Conservation (phyloP, 2,113 vertebrate genomes). For the Cervus canadensis region DNA sequence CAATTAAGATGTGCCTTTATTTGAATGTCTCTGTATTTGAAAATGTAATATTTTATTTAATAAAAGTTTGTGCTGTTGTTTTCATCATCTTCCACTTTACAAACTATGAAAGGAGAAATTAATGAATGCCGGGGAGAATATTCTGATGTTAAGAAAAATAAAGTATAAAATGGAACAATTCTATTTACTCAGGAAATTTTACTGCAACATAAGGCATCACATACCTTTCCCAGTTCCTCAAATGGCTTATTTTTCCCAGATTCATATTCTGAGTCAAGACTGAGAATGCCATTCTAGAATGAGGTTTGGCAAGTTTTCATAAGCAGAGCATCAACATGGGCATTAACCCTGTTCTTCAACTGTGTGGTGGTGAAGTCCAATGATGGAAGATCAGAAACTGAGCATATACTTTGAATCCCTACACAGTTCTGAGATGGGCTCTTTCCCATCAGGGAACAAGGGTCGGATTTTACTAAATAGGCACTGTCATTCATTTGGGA, state of each 20-base stretch:
- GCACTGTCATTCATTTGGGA: neutral
- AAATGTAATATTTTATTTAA: neutral
- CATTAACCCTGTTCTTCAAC: neutral
- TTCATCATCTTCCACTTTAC: neutral
- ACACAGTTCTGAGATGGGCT: neutral
- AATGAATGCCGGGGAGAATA: neutral
- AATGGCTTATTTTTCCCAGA: neutral
- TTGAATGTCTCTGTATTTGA: neutral
- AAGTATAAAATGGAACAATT: neutral
- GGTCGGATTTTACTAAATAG: neutral
- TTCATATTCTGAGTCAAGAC: neutral
- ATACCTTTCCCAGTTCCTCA: neutral
- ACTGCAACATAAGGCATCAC: neutral
- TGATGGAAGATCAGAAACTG: neutral
- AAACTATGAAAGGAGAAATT: neutral
- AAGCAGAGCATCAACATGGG: neutral
- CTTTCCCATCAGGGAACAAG: neutral
- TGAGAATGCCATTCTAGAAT: neutral
- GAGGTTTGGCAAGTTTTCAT: neutral
- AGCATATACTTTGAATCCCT: neutral
- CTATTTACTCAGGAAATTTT: neutral
- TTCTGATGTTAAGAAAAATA: neutral
- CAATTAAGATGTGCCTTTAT: constrained; percentile 38
- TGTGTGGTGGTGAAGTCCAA: accelerated
- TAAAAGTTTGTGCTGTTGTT: neutral